A percentile compares a stretch with the other conserved stretches of the same genome.
Evolutionary conservation across 2,113 vertebrate species (phyloP).

Genomic region (Centropus unirufus): DNA sequence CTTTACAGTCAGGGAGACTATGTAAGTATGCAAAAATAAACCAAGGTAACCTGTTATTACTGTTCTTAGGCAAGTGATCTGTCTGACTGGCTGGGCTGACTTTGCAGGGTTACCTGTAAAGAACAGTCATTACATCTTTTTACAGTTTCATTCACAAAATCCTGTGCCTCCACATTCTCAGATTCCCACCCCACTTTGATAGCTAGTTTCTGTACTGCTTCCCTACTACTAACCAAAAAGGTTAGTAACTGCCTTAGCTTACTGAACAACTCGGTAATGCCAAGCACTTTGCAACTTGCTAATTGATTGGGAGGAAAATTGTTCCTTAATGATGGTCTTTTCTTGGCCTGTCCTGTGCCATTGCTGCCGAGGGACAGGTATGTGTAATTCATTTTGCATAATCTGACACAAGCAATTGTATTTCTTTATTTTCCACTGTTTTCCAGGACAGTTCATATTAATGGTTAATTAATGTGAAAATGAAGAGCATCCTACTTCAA

Average conservation of each 20-base stretch:
- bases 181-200: slow-evolving; percentile 3
- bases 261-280: background rate
- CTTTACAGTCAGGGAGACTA: background rate
- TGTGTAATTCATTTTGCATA: background rate
- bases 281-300: background rate
- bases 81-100: slow-evolving; percentile 32
- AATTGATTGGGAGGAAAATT: background rate
- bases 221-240: background rate
- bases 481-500: background rate
- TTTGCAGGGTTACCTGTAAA: slow-evolving; percentile 9
- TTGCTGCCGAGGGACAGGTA: background rate
- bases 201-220: background rate
- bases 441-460: background rate
- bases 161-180: slow-evolving; percentile 23
- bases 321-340: slow-evolving; percentile 11
- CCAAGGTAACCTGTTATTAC: slow-evolving; percentile 46
- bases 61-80: slow-evolving; percentile 34
- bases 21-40: background rate
- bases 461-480: background rate
- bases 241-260: background rate
- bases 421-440: background rate
- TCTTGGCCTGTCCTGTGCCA: background rate
- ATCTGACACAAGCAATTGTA: background rate
- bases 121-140: slow-evolving; percentile 38
- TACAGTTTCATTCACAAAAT: slow-evolving; percentile 51